Conservation (phyloP, 1,140 invertebrate genomes). For the Drosophila nannoptera region DNA sequence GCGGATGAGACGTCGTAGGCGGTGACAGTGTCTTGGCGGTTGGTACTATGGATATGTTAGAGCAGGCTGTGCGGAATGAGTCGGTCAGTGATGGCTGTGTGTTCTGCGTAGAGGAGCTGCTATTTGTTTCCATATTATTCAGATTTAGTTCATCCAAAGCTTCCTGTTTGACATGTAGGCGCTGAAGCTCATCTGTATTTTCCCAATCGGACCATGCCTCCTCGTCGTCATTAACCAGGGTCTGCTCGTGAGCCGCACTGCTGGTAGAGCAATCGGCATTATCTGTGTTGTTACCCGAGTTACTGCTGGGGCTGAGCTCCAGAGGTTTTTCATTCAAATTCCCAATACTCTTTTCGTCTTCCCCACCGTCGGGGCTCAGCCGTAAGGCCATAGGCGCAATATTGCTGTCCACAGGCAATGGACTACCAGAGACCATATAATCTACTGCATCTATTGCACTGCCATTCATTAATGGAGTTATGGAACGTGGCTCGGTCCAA, state of each 20-base stretch:
- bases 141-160: constrained; percentile 18
- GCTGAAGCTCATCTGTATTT: constrained; percentile 79
- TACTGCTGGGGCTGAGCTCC: constrained; percentile 15
- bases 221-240: constrained; percentile 66
- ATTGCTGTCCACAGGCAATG: constrained; percentile 52
- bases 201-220: constrained; percentile 90
- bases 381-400: constrained; percentile 82
- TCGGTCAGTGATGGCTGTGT: constrained; percentile 24
- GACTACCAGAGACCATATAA: constrained; percentile 72
- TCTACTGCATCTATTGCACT: constrained; percentile 49
- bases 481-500: constrained; percentile 71
- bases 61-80: constrained; percentile 44
- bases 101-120: constrained; percentile 33
- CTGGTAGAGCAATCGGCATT: constrained; percentile 7
- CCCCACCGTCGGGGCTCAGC: constrained; percentile 89
- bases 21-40: neutral
- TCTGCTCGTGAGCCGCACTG: constrained; percentile 37
- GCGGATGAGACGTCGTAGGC: neutral
- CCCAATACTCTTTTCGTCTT: constrained; percentile 83
- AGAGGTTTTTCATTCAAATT: constrained; percentile 50
- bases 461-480: constrained; percentile 71
- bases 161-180: constrained; percentile 38
- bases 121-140: constrained; percentile 35
- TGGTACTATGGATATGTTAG: constrained; percentile 19
- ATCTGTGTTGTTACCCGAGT: neutral